A percentile compares a stretch with the other conserved stretches of the same genome.
phyloP scores from a whole-genome alignment of 2,113 vertebrate species.

The Ictalurus furcatus region DNA sequence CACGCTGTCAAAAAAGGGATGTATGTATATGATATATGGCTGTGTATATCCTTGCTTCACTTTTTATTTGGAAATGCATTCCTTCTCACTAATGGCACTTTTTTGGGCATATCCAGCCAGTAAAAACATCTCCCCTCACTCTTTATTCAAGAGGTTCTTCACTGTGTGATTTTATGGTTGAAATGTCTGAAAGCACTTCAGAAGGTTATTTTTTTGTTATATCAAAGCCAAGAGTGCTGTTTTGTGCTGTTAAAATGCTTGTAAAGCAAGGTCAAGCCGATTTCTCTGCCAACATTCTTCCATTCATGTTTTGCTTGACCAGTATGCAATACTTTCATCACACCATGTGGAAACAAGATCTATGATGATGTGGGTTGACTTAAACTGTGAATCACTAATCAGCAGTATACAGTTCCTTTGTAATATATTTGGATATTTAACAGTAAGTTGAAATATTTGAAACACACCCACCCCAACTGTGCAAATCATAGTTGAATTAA shows the following conservation, averaged over 20 bases:
- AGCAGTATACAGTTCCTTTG: not conserved
- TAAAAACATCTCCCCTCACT: not conserved
- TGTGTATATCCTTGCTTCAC: not conserved
- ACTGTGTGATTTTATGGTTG: constrained; percentile 5
- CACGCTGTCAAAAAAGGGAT: not conserved
- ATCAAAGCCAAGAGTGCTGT: constrained; percentile 4
- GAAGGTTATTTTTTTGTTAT: constrained; percentile 15
- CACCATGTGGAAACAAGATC: constrained; percentile 20
- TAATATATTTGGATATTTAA: constrained; percentile 1
- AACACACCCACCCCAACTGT: not conserved
- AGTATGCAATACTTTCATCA: constrained; percentile 21
- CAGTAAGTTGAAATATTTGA: constrained; percentile 1
- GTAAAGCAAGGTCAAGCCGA: constrained; percentile 6
- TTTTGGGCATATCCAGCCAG: constrained; percentile 16
- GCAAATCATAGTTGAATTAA: not conserved
- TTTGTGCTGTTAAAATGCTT: not conserved
- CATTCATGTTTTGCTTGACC: constrained; percentile 29
- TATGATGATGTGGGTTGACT: constrained; percentile 14
- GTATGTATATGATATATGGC: not conserved
- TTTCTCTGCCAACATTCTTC: constrained; percentile 28
- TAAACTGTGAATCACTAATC: constrained; percentile 17
- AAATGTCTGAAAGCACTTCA: constrained; percentile 18
- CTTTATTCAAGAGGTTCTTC: not conserved
- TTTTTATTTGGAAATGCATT: constrained; percentile 22
- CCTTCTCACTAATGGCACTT: constrained; percentile 5